These are phyloP conservation scores for Phenganax subtilis DNA, from an alignment of 92 coral and sea anemone species.

Conservation along the genomic window DNA sequence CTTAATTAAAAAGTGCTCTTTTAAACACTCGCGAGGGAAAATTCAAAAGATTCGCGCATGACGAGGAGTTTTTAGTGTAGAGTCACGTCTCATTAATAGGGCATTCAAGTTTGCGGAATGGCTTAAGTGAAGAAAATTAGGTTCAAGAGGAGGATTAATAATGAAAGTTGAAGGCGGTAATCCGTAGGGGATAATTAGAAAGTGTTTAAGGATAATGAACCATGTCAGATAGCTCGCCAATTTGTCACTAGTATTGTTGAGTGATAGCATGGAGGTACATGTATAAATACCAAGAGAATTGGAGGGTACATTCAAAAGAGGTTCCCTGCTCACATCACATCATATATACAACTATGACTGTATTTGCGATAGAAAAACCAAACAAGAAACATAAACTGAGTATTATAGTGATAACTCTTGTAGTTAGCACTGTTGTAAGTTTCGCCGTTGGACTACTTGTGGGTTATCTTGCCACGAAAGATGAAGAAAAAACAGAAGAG, in stretches of 20 bases:
- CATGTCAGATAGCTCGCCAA: too few relatives aligned
- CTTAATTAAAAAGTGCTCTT: too few relatives aligned
- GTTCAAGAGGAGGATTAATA: neutral
- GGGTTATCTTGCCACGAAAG: neutral
- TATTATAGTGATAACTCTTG: neutral
- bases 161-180: conserved; percentile 9
- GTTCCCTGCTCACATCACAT: neutral
- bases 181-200: conserved; percentile 8
- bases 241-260: neutral
- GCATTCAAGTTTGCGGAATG: too few relatives aligned
- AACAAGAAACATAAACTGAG: neutral
- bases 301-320: neutral
- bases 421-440: neutral
- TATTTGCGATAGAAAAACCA: conserved; percentile 4
- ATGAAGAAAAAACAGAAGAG: neutral
- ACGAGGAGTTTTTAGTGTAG: too few relatives aligned
- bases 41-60: too few relatives aligned
- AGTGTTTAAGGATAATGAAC: neutral
- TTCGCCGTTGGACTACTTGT: neutral
- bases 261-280: neutral
- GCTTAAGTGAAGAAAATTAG: too few relatives aligned
- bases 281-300: neutral
- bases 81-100: too few relatives aligned
- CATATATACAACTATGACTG: neutral
- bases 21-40: too few relatives aligned